Evolutionary conservation across 1,140 invertebrate genomes (phyloP).

Genomic region (Listronotus bonariensis): DNA sequence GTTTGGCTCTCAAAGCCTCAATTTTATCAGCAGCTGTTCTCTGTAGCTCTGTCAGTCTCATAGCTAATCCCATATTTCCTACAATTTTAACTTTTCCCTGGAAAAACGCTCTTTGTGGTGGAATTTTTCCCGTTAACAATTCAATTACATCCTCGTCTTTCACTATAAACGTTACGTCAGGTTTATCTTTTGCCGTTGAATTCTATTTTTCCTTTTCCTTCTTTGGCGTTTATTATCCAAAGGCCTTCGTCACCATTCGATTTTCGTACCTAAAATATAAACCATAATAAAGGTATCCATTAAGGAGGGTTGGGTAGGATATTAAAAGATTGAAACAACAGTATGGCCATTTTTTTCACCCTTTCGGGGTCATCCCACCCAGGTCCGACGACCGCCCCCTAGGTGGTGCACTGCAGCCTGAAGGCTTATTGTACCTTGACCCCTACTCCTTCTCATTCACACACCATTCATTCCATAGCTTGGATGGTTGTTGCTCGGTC

Average conservation of each 20-base stretch:
- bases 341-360: too few species aligned
- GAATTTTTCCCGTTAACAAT: conserved; percentile 86
- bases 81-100: conserved; percentile 95
- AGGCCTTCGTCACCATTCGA: conserved; percentile 75
- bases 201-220: conserved; percentile 81
- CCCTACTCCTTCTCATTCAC: too few species aligned
- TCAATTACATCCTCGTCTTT: conserved; percentile 85
- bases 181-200: conserved; percentile 83
- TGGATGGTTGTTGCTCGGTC: too few species aligned
- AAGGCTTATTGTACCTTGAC: too few species aligned
- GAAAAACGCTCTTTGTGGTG: conserved; percentile 97
- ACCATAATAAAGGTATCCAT: too few species aligned
- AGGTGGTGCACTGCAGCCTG: too few species aligned
- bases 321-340: too few species aligned
- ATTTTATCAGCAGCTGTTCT: conserved; percentile 73
- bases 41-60: conserved; percentile 90
- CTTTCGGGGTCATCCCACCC: too few species aligned
- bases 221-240: conserved; percentile 91
- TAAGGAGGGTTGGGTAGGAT: too few species aligned
- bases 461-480: too few species aligned
- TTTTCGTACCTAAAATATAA: conserved; percentile 55
- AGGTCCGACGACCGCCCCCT: too few species aligned
- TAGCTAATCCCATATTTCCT: conserved; percentile 94
- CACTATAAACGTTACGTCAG: conserved; percentile 90
- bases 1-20: conserved; percentile 72